Evolutionary conservation across 2,113 vertebrate species (phyloP).

Genomic region (Chiloscyllium plagiosum): DNA sequence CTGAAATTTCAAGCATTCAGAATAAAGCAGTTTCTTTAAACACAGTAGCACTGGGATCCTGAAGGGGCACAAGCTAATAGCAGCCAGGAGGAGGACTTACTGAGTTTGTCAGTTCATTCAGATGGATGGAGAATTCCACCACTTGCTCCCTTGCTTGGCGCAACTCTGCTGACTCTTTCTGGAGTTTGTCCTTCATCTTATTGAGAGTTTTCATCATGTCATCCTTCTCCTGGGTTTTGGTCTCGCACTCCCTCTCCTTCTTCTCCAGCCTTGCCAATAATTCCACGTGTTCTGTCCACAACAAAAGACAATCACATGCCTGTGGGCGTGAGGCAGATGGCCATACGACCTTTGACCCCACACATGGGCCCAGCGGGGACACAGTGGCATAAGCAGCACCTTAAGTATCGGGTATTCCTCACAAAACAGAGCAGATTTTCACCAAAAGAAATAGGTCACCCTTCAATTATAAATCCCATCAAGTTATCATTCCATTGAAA

Average conservation of each 20-base stretch:
- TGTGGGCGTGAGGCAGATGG: not conserved
- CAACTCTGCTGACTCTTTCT: constrained; percentile 85
- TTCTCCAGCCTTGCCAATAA: constrained; percentile 77
- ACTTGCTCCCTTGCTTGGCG: constrained; percentile 83
- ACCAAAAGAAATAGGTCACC: not conserved
- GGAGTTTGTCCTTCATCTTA: constrained; percentile 97
- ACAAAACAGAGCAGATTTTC: not conserved
- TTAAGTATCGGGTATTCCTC: not conserved
- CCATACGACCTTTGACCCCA: no score
- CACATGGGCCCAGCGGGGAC: no score
- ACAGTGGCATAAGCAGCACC: not conserved
- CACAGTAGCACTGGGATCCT: not conserved
- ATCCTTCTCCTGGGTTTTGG: constrained; percentile 89
- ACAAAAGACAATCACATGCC: not conserved
- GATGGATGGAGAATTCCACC: constrained; percentile 72
- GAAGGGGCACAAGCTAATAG: not conserved
- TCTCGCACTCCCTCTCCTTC: constrained; percentile 91
- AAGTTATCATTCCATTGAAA: not conserved
- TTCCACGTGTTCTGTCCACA: constrained; percentile 74
- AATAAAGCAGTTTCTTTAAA: not conserved
- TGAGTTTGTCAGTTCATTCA: constrained; percentile 63
- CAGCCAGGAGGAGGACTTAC: constrained; percentile 52
- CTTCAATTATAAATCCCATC: not conserved
- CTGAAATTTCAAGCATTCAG: not conserved
- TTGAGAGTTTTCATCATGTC: constrained; percentile 98